These are phyloP conservation scores for Rhabdomys dilectus DNA, from an alignment of 2,113 vertebrate species.

Conservation along the genomic window DNA sequence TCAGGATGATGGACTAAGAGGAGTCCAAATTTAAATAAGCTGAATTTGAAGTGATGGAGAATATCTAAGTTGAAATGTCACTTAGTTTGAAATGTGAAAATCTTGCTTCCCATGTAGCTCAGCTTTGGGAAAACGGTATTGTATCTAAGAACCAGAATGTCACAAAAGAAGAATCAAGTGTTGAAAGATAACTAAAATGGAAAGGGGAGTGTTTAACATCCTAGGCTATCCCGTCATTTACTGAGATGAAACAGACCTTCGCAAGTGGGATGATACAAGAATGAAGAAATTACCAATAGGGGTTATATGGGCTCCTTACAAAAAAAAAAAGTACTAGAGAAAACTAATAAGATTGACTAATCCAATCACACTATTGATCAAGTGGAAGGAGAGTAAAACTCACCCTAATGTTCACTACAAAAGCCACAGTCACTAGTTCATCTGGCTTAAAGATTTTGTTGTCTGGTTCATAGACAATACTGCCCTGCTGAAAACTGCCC, in stretches of 20 bases:
- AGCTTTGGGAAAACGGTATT: slow-evolving; percentile 1
- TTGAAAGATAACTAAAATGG: slow-evolving; percentile 45
- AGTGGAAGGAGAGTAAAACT: slow-evolving; percentile 68
- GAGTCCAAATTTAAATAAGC: slow-evolving; percentile 40
- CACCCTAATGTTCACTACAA: slow-evolving; percentile 61
- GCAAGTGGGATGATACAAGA: slow-evolving; percentile 20
- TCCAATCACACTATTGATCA: slow-evolving; percentile 71
- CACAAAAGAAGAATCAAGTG: slow-evolving; percentile 35
- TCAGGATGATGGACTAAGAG: slow-evolving; percentile 13
- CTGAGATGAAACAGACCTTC: slow-evolving; percentile 50
- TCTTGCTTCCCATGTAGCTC: slow-evolving; percentile 37
- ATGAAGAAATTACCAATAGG: slow-evolving; percentile 62
- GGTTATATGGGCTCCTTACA: slow-evolving; percentile 52
- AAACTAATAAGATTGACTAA: slow-evolving; percentile 75
- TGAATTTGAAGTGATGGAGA: slow-evolving; percentile 47
- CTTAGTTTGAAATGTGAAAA: slow-evolving; percentile 51
- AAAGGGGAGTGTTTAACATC: slow-evolving; percentile 18
- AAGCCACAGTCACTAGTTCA: slow-evolving; percentile 66
- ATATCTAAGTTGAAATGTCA: slow-evolving; percentile 52
- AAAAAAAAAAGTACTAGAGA: slow-evolving; percentile 58
- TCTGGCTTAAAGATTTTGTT: slow-evolving; percentile 74
- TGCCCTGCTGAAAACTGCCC: slow-evolving; percentile 65
- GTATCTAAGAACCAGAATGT: slow-evolving; percentile 21
- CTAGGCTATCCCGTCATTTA: slow-evolving; percentile 35
- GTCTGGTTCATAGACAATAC: slow-evolving; percentile 59